These are phyloP conservation scores for Halcyon leucocephala DNA, from an alignment of 2,797 vertebrate species.

Conservation along the genomic window DNA sequence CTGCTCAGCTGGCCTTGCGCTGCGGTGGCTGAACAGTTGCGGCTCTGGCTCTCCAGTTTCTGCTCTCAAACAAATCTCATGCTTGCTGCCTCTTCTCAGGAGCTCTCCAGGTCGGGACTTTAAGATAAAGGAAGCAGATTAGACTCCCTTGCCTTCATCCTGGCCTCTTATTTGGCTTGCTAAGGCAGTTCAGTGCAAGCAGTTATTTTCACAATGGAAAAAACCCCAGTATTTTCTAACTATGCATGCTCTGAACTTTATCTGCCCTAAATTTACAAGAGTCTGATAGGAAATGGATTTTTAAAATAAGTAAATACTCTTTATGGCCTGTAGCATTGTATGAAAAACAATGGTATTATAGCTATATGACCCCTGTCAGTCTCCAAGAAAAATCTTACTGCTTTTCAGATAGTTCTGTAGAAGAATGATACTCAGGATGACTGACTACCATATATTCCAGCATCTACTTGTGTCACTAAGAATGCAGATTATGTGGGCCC, in stretches of 20 bases:
- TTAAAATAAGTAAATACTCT: neutral
- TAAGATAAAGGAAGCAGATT: neutral
- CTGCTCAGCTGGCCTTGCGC: neutral
- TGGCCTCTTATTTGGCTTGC: neutral
- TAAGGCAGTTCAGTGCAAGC: neutral
- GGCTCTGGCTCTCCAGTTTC: slow-evolving; percentile 44
- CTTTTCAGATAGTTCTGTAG: neutral
- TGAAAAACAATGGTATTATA: neutral
- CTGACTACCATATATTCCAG: neutral
- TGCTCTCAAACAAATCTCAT: neutral
- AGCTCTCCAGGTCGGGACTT: neutral
- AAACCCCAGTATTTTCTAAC: neutral
- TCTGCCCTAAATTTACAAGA: neutral
- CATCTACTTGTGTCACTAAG: neutral
- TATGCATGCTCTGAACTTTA: neutral
- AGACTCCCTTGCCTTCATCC: neutral
- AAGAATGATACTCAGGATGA: neutral
- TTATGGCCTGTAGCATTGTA: neutral
- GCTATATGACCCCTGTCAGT: neutral
- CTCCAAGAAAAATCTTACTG: neutral
- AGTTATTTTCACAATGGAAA: neutral
- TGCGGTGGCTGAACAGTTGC: slow-evolving; percentile 6
- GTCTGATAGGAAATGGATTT: neutral
- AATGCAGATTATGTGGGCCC: neutral
- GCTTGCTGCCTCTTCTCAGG: neutral